Evolutionary conservation across 1,140 invertebrate species (phyloP).

Genomic region (Camponotus floridanus): DNA sequence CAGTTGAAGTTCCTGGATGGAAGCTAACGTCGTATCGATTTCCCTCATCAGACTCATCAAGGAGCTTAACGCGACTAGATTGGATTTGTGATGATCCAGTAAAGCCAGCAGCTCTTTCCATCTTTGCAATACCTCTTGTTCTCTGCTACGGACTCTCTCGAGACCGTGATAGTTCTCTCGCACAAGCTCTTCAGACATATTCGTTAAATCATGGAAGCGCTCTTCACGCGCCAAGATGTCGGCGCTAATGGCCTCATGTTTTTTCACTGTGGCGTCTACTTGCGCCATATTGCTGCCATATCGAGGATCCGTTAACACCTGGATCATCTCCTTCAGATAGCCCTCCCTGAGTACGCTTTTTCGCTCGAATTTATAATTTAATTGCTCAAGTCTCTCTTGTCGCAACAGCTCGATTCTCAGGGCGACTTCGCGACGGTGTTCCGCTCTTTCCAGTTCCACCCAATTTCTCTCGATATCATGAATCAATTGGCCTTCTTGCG

Average conservation of each 20-base stretch:
- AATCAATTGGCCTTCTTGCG: constrained; percentile 96
- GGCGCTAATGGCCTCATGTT: constrained; percentile 99
- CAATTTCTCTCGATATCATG: constrained; percentile 98
- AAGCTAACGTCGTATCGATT: constrained; percentile 95
- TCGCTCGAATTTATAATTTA: constrained; percentile 98
- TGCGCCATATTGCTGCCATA: constrained; percentile 96
- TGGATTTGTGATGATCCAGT: constrained; percentile 94
- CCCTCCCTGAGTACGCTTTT: constrained; percentile 97
- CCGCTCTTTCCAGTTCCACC: constrained; percentile 96
- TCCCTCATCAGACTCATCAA: constrained; percentile 95
- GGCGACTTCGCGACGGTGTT: constrained; percentile 97
- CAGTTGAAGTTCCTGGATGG: constrained; percentile 93
- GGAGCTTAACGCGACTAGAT: constrained; percentile 91
- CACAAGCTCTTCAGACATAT: constrained; percentile 96
- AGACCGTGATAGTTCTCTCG: constrained; percentile 96
- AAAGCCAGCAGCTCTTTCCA: constrained; percentile 95
- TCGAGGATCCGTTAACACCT: constrained; percentile 96
- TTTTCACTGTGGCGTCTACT: constrained; percentile 98
- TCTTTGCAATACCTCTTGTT: constrained; percentile 94
- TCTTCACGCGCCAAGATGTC: constrained; percentile 98
- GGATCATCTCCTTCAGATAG: constrained; percentile 99
- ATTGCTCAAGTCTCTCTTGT: constrained; percentile 97
- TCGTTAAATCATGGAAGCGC: constrained; percentile 96
- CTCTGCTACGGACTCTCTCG: constrained; percentile 93
- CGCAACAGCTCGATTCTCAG: constrained; percentile 96